These are phyloP conservation scores for Siphlonurus alternatus DNA, from an alignment of 2,888 invertebrate genomes.

Conservation along the genomic window DNA sequence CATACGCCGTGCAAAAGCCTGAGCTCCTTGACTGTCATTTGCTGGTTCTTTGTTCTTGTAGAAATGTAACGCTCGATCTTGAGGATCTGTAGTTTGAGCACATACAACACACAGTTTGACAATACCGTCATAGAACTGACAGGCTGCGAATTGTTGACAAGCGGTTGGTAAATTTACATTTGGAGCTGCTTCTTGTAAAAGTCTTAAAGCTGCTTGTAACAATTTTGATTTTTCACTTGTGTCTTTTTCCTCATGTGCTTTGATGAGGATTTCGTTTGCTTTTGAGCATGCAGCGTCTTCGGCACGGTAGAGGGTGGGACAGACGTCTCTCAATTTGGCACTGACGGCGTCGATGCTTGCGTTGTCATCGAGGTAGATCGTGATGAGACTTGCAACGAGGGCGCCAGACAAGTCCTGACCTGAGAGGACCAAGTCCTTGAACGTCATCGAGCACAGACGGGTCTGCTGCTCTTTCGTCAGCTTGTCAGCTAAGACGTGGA, in stretches of 20 bases:
- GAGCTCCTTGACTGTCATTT: background rate
- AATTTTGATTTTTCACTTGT: conserved; percentile 56
- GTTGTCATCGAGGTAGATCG: conserved; percentile 84
- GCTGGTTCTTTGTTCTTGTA: conserved; percentile 33
- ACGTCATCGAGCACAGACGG: conserved; percentile 37
- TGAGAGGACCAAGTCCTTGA: conserved; percentile 58
- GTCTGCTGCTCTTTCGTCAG: conserved; percentile 43
- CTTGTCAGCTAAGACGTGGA: conserved; percentile 58
- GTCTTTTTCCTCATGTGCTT: conserved; percentile 57
- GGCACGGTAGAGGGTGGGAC: conserved; percentile 81
- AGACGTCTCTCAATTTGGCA: conserved; percentile 66
- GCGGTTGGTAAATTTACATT: conserved; percentile 70
- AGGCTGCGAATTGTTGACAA: conserved; percentile 64
- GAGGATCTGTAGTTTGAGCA: conserved; percentile 75
- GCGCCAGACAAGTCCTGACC: conserved; percentile 59
- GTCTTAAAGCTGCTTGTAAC: conserved; percentile 57
- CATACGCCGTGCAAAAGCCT: conserved; percentile 38
- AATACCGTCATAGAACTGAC: conserved; percentile 73
- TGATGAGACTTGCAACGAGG: conserved; percentile 70
- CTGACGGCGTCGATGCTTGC: conserved; percentile 90
- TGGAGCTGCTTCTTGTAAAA: conserved; percentile 79
- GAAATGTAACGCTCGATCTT: conserved; percentile 71
- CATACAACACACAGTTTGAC: conserved; percentile 74
- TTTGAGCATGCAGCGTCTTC: conserved; percentile 95
- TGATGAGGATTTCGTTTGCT: conserved; percentile 76